Conservation (phyloP, 2,113 vertebrate genomes). For the Pseudorectes ferrugineus region DNA sequence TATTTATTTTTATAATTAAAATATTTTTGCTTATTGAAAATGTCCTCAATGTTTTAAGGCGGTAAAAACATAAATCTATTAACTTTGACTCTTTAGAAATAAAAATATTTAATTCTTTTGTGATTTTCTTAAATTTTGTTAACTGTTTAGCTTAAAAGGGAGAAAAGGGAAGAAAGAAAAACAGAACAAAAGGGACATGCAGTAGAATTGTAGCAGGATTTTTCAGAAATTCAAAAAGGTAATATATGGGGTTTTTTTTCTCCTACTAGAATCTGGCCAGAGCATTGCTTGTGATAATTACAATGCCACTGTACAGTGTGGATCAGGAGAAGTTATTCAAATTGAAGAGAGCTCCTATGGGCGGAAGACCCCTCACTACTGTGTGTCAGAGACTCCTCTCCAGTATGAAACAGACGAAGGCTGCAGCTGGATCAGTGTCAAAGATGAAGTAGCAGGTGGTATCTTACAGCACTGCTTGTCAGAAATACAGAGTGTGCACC, state of each 20-base stretch:
- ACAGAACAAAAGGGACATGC: background rate
- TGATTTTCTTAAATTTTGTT: background rate
- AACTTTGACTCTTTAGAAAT: background rate
- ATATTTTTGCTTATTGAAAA: background rate
- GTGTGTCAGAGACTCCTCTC: constrained; percentile 29
- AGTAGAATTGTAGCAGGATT: background rate
- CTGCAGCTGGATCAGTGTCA: constrained; percentile 84
- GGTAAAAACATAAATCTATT: background rate
- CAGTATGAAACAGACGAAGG: constrained; percentile 49
- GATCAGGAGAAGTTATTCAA: constrained; percentile 85
- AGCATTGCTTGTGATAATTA: constrained; percentile 81
- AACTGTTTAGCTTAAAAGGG: background rate
- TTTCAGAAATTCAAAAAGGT: background rate
- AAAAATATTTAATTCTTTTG: background rate
- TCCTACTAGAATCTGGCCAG: constrained; percentile 71
- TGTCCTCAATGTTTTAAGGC: background rate
- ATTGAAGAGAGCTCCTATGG: constrained; percentile 86
- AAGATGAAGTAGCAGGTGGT: constrained; percentile 84
- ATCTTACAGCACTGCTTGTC: background rate
- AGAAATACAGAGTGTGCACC: background rate
- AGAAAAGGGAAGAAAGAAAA: background rate
- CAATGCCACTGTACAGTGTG: constrained; percentile 84
- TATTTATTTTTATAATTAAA: background rate
- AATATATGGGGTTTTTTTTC: background rate
- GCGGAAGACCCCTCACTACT: constrained; percentile 83